These are phyloP conservation scores for Pachydiplax longipennis DNA, from an alignment of 2,888 invertebrate genomes.

Conservation along the genomic window DNA sequence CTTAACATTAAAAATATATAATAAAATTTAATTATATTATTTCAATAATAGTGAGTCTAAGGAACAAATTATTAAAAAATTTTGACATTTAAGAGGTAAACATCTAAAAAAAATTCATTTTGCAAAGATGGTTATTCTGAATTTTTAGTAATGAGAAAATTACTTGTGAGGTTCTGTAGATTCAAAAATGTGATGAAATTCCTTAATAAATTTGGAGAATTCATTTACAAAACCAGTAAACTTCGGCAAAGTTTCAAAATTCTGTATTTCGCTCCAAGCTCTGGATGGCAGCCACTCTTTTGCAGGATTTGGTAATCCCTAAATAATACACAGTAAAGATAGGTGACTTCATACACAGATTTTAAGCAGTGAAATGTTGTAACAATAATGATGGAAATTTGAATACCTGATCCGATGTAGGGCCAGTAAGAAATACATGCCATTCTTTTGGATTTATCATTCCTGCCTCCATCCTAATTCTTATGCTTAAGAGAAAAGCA, in stretches of 20 bases:
- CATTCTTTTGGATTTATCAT: slow-evolving; percentile 72
- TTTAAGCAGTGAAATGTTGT: no score
- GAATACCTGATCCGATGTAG: background rate
- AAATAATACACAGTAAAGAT: background rate
- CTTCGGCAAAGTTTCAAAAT: slow-evolving; percentile 70
- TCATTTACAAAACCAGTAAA: slow-evolving; percentile 70
- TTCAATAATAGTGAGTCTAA: no score
- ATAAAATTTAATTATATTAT: no score
- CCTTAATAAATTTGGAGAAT: slow-evolving; percentile 64
- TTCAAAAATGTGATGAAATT: slow-evolving; percentile 73
- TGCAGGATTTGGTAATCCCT: slow-evolving; percentile 71
- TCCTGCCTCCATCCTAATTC: slow-evolving; percentile 70
- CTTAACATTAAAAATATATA: no score
- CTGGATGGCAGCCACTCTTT: slow-evolving; percentile 80
- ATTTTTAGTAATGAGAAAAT: slow-evolving; percentile 44
- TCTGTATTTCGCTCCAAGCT: slow-evolving; percentile 83
- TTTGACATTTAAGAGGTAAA: no score
- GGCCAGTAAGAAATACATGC: slow-evolving; percentile 78
- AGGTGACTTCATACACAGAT: background rate
- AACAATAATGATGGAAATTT: background rate
- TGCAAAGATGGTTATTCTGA: no score
- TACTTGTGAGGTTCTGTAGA: slow-evolving; percentile 72
- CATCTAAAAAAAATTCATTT: no score
- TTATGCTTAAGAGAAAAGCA: slow-evolving; percentile 75
- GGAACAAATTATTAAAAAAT: no score